Percentiles rank a stretch among this genome's conserved stretches.
These are phyloP conservation scores for Linhomoeus sp. DNA, from an alignment of 2,888 invertebrate genomes.

Conservation along the genomic window DNA sequence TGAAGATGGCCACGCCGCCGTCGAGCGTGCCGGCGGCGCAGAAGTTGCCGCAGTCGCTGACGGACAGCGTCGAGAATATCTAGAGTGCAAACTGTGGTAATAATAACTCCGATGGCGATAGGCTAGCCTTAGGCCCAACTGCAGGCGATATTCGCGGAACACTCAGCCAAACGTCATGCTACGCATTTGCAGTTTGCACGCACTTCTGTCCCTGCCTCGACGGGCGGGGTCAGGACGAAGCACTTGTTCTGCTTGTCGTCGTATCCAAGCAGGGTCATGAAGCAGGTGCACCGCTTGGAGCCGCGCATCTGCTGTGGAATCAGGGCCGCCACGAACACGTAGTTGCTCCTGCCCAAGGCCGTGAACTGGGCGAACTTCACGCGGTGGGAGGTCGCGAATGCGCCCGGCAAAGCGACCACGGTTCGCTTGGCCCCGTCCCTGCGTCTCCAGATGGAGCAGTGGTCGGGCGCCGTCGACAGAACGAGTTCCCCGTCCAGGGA, in stretches of 20 bases:
- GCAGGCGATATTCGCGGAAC: too few species aligned
- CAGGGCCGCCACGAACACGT: not conserved
- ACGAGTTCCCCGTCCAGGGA: not conserved
- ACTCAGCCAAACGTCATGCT: too few species aligned
- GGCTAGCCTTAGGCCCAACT: too few species aligned
- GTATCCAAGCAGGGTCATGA: not conserved
- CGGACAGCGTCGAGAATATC: constrained; percentile 14
- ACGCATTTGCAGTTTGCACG: too few species aligned
- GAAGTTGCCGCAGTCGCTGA: constrained; percentile 63
- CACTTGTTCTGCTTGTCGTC: not conserved
- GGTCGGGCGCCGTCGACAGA: not conserved
- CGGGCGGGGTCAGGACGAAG: too few species aligned
- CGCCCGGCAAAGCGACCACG: too few species aligned
- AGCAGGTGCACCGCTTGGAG: not conserved
- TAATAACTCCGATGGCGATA: too few species aligned
- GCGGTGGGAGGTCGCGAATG: not conserved
- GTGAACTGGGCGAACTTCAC: not conserved
- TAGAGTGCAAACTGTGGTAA: too few species aligned
- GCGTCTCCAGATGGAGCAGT: too few species aligned
- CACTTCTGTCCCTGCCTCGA: too few species aligned
- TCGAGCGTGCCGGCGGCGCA: constrained; percentile 44
- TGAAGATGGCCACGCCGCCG: constrained; percentile 30
- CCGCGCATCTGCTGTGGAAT: not conserved
- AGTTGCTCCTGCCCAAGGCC: not conserved
- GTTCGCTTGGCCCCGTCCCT: too few species aligned